Conservation (phyloP, 2,888 invertebrate genomes). For the Ormia ochracea region DNA sequence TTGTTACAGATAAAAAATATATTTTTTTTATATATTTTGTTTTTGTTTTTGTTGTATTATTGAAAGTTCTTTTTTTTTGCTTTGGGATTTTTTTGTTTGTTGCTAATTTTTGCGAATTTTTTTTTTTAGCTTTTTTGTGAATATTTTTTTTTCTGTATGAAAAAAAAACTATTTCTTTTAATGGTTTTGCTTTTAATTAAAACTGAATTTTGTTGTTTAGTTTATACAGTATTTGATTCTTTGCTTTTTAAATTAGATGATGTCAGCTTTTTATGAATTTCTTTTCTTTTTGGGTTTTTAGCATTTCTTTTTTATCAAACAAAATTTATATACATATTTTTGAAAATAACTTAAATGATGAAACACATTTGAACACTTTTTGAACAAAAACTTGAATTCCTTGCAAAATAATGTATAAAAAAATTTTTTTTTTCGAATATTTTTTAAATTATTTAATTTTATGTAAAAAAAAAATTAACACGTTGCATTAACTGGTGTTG, state of each 20-base stretch:
- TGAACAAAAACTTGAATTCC: neutral
- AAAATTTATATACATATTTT: neutral
- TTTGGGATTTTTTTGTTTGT: neutral
- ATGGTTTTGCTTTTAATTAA: constrained; percentile 27
- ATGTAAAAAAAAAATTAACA: constrained; percentile 2
- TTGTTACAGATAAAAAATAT: neutral
- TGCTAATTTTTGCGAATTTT: neutral
- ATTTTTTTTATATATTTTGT: too few relatives aligned
- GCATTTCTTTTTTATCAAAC: constrained; percentile 14
- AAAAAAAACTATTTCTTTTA: neutral
- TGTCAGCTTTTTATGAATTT: constrained; percentile 56
- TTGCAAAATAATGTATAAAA: neutral
- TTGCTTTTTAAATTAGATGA: constrained; percentile 51
- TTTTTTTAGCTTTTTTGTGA: neutral
- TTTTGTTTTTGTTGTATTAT: neutral
- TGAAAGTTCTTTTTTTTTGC: neutral
- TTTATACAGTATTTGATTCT: constrained; percentile 26
- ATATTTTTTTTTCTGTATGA: constrained; percentile 18
- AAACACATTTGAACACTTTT: neutral
- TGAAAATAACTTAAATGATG: neutral
- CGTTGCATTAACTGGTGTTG: neutral
- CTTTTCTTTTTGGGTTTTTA: constrained; percentile 43
- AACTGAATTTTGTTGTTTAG: constrained; percentile 31
- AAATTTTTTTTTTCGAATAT: neutral
- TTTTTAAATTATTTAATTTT: neutral